Conservation (phyloP, 2,888 invertebrate species). For the Leucoma salicis region DNA sequence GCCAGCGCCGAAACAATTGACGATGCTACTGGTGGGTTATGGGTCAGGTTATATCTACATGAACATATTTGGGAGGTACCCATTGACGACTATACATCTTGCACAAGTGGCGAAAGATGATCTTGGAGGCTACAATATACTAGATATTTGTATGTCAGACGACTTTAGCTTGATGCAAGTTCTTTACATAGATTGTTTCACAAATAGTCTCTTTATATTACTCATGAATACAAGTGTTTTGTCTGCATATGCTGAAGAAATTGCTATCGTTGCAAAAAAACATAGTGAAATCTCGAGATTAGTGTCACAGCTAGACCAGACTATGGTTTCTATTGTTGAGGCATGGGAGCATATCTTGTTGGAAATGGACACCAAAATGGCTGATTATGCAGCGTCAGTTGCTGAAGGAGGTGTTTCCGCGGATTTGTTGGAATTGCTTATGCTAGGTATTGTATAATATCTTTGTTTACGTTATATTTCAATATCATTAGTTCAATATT, state of each 20-base stretch:
- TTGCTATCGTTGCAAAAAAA: constrained; percentile 88
- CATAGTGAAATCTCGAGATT: constrained; percentile 88
- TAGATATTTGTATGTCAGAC: constrained; percentile 86
- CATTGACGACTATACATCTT: constrained; percentile 86
- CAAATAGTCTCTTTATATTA: constrained; percentile 69
- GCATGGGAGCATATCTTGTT: constrained; percentile 97
- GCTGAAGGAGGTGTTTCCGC: constrained; percentile 92
- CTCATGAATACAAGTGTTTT: constrained; percentile 83
- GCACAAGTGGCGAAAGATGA: constrained; percentile 80
- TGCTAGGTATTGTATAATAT: constrained; percentile 86
- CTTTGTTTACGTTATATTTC: too few species aligned
- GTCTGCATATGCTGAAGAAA: constrained; percentile 85
- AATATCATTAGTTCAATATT: too few species aligned
- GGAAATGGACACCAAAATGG: constrained; percentile 96
- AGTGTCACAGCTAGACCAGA: constrained; percentile 86
- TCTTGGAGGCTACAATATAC: constrained; percentile 80
- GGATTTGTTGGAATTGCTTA: constrained; percentile 93
- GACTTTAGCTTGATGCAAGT: constrained; percentile 87
- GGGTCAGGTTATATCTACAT: constrained; percentile 87
- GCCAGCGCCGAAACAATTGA: constrained; percentile 84
- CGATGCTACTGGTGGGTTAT: constrained; percentile 90
- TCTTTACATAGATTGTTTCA: constrained; percentile 77
- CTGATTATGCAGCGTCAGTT: constrained; percentile 91
- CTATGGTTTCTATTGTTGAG: constrained; percentile 91
- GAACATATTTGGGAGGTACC: constrained; percentile 92